Base-by-base conservation (phyloP, 2,888 invertebrate species). In the Chromoteleia sp. region DNA sequence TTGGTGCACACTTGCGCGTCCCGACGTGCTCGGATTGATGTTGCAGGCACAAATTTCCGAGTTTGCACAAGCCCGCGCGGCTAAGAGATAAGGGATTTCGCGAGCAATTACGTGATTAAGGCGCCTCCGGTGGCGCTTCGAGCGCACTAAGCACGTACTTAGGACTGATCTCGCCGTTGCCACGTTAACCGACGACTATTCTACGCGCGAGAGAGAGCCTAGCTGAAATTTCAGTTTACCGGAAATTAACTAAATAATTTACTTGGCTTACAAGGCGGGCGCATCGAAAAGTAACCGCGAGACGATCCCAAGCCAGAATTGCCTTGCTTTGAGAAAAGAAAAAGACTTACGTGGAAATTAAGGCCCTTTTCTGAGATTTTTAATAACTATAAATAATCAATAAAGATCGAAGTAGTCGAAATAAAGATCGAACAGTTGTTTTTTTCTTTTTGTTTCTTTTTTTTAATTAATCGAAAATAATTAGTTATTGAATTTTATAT, bases 81-180 rank as follows among this genome's bases (percentile, higher is more conserved):
- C 87, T 85, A 81, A 85, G 84, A 88, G 91, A 91, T 90, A 91
- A 91, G 91, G 89, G 89, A 90, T 90, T 90, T 89, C 87, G 88
- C 90, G 88, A 90, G 89, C 91, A 91, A 91, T 91, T 91, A 91
- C 91, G 86, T 88, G 88, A 90, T 89, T 90, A 89, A 88, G 89
- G 88, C 88, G 90, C 90, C 89, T 88, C 87, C 83, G 89, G 90
- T 88, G 84, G 81, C 83, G 87, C 87, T 86, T 83, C 85, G 88
- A 87, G 86, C 88, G 86, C 86, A 85, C 88, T 89, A 90, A 90
- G 90, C 89, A 90, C 89, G 88, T 90, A 90, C 90, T 91, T 89
- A 90, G 89, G 87, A 86, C 90, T 89, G 89, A 89, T 89, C 84
- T 84, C 81, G 36, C 86, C 86, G 85, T 87, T 86, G 84, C 84